Evolutionary conservation across 2,888 invertebrate species (phyloP).

Genomic region (Sesia bembeciformis): DNA sequence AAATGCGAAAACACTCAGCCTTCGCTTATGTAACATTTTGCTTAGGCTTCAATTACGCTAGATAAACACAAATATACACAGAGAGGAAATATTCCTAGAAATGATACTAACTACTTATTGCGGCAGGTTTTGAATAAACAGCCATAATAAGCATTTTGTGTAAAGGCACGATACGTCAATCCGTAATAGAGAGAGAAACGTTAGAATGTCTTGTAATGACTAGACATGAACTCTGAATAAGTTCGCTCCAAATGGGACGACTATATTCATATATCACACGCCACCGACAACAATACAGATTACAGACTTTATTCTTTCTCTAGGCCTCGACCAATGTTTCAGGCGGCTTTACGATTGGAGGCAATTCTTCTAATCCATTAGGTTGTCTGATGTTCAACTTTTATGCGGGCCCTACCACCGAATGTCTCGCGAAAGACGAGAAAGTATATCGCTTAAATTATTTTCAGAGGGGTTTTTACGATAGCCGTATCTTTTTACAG

Average conservation of each 20-base stretch:
- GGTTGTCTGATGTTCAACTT: slow-evolving; percentile 65
- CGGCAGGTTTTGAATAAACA: no score
- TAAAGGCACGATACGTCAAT: background rate
- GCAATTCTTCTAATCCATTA: slow-evolving; percentile 73
- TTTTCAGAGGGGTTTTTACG: slow-evolving; percentile 70
- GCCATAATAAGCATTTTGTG: no score
- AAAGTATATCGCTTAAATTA: slow-evolving; percentile 65
- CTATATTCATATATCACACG: slow-evolving; percentile 31
- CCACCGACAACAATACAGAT: slow-evolving; percentile 37
- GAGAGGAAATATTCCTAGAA: no score
- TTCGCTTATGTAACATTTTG: no score
- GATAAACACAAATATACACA: no score
- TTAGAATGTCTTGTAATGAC: slow-evolving; percentile 18
- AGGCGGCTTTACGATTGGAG: slow-evolving; percentile 54
- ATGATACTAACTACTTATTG: no score
- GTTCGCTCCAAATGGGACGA: slow-evolving; percentile 18
- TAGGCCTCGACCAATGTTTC: slow-evolving; percentile 46
- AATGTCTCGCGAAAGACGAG: slow-evolving; percentile 64
- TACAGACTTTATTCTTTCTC: slow-evolving; percentile 45
- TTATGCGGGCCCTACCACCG: slow-evolving; percentile 65
- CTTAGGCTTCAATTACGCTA: no score
- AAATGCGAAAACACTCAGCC: no score
- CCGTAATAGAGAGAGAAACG: slow-evolving; percentile 15
- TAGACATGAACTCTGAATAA: slow-evolving; percentile 24
- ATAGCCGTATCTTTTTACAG: slow-evolving; percentile 72